A percentile compares a stretch with the other conserved stretches of the same genome.
Evolutionary conservation across 2,888 invertebrate genomes (phyloP).

Genomic region (Zygogramma bicolorata): DNA sequence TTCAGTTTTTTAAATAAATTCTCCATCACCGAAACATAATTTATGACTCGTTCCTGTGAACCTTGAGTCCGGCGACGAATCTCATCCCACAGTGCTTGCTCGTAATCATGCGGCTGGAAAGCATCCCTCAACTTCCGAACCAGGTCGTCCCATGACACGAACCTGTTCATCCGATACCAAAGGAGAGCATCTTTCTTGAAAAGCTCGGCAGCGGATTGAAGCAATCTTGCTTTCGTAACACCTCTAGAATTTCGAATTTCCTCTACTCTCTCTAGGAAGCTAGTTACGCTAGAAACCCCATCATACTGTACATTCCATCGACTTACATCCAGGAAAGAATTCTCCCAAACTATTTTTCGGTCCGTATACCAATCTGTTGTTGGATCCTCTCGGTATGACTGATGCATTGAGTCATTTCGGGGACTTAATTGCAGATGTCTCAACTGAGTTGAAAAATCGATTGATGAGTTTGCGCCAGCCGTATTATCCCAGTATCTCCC

Average conservation of each 20-base stretch:
- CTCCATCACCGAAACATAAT: conserved; percentile 24
- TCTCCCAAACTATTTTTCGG: too few species aligned
- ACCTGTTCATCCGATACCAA: conserved; percentile 17
- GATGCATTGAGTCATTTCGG: too few species aligned
- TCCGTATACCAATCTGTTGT: too few species aligned
- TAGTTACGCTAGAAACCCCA: neutral
- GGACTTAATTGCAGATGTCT: too few species aligned
- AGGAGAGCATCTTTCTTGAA: conserved; percentile 7
- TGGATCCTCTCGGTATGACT: too few species aligned
- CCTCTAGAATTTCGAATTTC: conserved; percentile 19
- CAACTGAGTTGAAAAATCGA: too few species aligned
- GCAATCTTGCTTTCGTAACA: neutral
- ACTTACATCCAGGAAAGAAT: neutral
- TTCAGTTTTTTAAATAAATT: conserved; percentile 18
- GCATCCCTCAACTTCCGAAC: neutral
- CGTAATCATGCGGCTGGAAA: conserved; percentile 29
- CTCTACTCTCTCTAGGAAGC: conserved; percentile 1
- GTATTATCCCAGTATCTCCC: too few species aligned
- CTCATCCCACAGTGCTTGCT: conserved; percentile 22
- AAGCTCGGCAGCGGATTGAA: conserved; percentile 10
- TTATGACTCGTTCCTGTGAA: conserved; percentile 6
- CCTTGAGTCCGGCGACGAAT: conserved; percentile 32
- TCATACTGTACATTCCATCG: neutral
- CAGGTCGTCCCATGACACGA: conserved; percentile 21
- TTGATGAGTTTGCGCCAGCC: too few species aligned